These are phyloP conservation scores for Junonia oenone DNA, from an alignment of 2,888 invertebrate genomes.

Conservation along the genomic window DNA sequence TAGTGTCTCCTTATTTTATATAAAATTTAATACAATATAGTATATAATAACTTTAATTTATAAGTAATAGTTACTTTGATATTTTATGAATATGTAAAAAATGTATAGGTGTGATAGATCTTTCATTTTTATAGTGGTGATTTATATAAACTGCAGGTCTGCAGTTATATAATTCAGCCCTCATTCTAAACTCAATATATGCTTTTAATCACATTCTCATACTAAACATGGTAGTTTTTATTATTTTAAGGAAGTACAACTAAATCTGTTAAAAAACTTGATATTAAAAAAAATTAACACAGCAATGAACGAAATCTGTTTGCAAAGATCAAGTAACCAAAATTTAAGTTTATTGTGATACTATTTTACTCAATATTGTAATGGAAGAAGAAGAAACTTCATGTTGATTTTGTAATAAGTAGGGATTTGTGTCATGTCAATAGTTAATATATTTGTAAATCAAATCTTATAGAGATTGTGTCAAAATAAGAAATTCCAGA, in stretches of 20 bases:
- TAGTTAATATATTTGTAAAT: neutral
- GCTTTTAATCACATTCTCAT: slow-evolving; percentile 9
- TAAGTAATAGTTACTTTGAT: slow-evolving; percentile 66
- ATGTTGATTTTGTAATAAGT: slow-evolving; percentile 2
- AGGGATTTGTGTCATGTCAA: neutral
- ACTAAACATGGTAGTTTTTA: slow-evolving; percentile 2
- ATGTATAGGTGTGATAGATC: slow-evolving; percentile 57
- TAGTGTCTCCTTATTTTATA: slow-evolving; percentile 61
- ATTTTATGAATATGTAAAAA: slow-evolving; percentile 62
- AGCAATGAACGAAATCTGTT: neutral
- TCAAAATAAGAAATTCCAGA: neutral
- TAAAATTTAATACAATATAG: slow-evolving; percentile 59
- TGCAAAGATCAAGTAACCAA: slow-evolving; percentile 2
- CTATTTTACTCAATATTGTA: slow-evolving; percentile 7
- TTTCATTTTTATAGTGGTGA: slow-evolving; percentile 40
- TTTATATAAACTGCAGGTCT: slow-evolving; percentile 50
- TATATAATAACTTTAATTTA: slow-evolving; percentile 52
- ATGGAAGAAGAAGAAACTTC: neutral
- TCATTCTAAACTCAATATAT: slow-evolving; percentile 1
- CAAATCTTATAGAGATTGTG: neutral
- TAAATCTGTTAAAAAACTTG: slow-evolving; percentile 12
- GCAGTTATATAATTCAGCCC: slow-evolving; percentile 27
- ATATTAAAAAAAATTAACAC: neutral
- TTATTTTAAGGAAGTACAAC: slow-evolving; percentile 17
- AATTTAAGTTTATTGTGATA: slow-evolving; percentile 16